Conservation (phyloP, 1,140 invertebrate genomes). For the Teleogryllus occipitalis region DNA sequence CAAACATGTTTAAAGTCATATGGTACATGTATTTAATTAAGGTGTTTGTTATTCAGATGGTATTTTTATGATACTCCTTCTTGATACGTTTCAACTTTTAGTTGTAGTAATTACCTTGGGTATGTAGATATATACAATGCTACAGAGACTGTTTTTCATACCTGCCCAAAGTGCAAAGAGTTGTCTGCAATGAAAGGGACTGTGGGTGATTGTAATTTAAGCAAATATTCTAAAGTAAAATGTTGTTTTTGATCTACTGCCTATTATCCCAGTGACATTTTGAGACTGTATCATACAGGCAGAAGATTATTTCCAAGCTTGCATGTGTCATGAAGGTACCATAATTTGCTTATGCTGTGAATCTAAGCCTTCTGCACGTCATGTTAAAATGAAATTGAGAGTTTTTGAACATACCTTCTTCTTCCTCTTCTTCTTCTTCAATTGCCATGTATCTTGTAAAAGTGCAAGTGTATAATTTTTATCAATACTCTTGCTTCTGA, state of each 20-base stretch:
- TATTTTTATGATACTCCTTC: background rate
- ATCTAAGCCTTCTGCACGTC: too few relatives aligned
- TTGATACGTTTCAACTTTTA: background rate
- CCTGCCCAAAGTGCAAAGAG: background rate
- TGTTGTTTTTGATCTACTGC: background rate
- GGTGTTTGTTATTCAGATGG: background rate
- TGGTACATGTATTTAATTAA: background rate
- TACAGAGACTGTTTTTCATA: background rate
- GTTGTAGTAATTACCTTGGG: background rate
- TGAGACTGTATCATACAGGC: background rate
- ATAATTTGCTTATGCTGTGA: too few relatives aligned
- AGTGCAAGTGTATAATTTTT: background rate
- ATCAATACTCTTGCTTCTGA: background rate
- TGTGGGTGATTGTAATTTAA: background rate
- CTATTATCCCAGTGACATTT: background rate
- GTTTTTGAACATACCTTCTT: too few relatives aligned
- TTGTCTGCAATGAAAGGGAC: background rate
- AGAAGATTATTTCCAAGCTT: background rate
- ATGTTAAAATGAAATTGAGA: too few relatives aligned
- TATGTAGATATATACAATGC: background rate
- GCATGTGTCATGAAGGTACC: too few relatives aligned
- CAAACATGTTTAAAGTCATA: background rate
- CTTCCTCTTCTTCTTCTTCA: too few relatives aligned
- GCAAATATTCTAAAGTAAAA: background rate
- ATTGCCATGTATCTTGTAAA: background rate